A percentile compares a stretch with the other conserved stretches of the same genome.
Evolutionary conservation across 2,797 vertebrate species (phyloP).

Genomic region (Chromis chromis): DNA sequence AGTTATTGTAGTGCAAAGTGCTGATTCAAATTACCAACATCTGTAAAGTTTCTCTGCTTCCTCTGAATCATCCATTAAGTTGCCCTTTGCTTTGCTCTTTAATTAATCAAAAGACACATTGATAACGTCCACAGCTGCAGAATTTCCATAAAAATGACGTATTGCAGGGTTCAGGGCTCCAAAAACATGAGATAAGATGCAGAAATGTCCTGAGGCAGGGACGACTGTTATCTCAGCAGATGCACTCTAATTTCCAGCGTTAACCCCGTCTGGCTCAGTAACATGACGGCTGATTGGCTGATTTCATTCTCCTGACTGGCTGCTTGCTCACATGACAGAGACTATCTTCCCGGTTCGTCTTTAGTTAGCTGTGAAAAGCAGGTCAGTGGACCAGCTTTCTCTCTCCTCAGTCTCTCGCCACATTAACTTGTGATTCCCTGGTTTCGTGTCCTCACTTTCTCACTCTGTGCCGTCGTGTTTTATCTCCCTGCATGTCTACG

Average conservation of each 20-base stretch:
- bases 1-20: not conserved
- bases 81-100: not conserved
- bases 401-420: slow-evolving; percentile 42
- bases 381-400: slow-evolving; percentile 72
- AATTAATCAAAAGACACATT: not conserved
- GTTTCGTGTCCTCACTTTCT: slow-evolving; percentile 51
- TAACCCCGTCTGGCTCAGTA: not conserved
- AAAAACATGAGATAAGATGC: not conserved
- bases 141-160: not conserved
- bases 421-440: slow-evolving; percentile 64
- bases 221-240: slow-evolving; percentile 26
- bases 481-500: slow-evolving; percentile 10
- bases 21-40: not conserved
- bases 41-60: not conserved
- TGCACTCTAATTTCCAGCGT: slow-evolving; percentile 34
- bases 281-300: slow-evolving; percentile 54
- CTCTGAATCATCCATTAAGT: not conserved
- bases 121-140: not conserved
- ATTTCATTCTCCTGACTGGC: slow-evolving; percentile 63
- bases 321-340: slow-evolving; percentile 46
- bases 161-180: not conserved
- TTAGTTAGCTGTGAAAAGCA: slow-evolving; percentile 66
- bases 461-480: slow-evolving; percentile 30
- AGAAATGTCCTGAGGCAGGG: not conserved
- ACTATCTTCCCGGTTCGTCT: slow-evolving; percentile 46